Conservation (phyloP, 37 sponge, comb jelly and placozoan species). For the Petrosia ficiformis region DNA sequence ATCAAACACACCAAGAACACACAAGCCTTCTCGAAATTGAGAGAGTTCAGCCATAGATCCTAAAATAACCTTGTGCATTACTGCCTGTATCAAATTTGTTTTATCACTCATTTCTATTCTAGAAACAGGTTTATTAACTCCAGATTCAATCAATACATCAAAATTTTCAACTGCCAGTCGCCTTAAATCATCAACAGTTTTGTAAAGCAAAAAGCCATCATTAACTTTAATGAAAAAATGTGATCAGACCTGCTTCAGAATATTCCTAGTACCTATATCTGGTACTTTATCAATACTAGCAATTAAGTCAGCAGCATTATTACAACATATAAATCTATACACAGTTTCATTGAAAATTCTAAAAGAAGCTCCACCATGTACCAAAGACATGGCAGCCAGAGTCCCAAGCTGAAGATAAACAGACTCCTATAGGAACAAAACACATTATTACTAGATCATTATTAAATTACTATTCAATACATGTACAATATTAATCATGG, state of each 20-base stretch:
- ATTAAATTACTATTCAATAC: not conserved
- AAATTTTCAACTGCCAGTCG: no score
- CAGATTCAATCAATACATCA: not conserved
- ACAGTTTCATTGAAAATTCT: not conserved
- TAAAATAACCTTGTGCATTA: conserved; percentile 2
- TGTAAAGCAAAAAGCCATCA: no score
- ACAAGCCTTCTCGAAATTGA: conserved; percentile 16
- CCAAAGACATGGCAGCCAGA: not conserved
- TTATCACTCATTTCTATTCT: not conserved
- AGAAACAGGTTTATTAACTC: not conserved
- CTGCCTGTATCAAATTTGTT: not conserved
- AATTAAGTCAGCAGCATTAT: not conserved
- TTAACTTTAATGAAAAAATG: no score
- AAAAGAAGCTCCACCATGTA: not conserved
- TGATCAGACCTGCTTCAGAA: not conserved
- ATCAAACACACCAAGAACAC: not conserved
- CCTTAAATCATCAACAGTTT: no score
- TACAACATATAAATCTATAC: conserved; percentile 1
- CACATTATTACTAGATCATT: not conserved
- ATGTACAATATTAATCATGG: no score
- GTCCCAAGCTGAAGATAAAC: not conserved
- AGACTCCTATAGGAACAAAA: not conserved
- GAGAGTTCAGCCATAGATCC: conserved; percentile 14
- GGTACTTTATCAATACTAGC: not conserved
- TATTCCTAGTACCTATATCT: not conserved